Evolutionary conservation across 2,888 invertebrate species (phyloP), one percentile per base, ranked within the genome.

Genomic region (Lypha dubia): DNA sequence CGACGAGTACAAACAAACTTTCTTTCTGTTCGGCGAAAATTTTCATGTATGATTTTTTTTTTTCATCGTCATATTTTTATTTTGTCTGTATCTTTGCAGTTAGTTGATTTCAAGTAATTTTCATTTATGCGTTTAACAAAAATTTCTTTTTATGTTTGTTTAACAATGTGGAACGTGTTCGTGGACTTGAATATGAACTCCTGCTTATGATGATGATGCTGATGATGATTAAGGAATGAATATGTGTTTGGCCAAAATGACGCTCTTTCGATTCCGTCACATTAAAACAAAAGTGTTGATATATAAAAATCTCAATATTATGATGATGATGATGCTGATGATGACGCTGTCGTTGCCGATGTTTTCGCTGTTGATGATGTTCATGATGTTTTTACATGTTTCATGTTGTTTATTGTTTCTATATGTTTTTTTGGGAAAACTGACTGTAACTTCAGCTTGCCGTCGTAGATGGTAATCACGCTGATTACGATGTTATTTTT

Each of bases 81-180:
- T 46, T 44, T 53, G 20, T 3, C 38, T 20, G 51, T 71, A 49
- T 20, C 15, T 49, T 46, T 58, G 62, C 46, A 53, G 68, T 67
- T 74, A 53, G 68, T 67, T 74, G 56, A 84, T 74, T 74, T 77
- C 17, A 58, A 77, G 81, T 86, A 86, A 86, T 88, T 87, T 87
- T 86, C 87, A 88, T 87, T 88, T 87, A 87, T 87, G 87, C 58
- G 63, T 77, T 83, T 86, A 77, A 70, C 68, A 70, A 76, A 80
- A 46, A 80, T 65, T 82, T 77, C 86, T 88, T 89, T 77, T 89
- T 89, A 89, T 89, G 89, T 89, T 88, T 88, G 88, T 85, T 89
- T 88, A 88, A 90, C 89, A 90, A 87, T 87, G 87, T 88, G 89
- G 75, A 88, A 89, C 87, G 79, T 76, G 80, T 22, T n/a, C 70